Evolutionary conservation across 1,140 invertebrate species (phyloP).

Genomic region (Protaetia brevitarsis): DNA sequence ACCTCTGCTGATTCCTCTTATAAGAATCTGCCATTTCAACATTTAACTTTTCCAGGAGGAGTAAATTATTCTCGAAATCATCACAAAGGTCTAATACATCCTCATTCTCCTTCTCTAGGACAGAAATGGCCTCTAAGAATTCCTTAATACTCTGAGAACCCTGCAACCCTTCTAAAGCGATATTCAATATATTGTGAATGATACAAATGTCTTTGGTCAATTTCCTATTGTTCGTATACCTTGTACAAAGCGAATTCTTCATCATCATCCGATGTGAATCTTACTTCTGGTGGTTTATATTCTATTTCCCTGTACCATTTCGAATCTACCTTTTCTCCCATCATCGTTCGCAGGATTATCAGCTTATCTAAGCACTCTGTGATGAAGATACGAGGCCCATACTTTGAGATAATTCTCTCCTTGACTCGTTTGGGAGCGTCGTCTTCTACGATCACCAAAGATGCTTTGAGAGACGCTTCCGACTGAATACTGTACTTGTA

Average conservation of each 20-base stretch:
- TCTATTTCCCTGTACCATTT: neutral
- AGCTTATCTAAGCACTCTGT: conserved; percentile 3
- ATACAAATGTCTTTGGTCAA: neutral
- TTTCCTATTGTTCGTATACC: neutral
- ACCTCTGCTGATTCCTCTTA: neutral
- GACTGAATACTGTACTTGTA: too few species aligned
- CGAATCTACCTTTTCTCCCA: neutral
- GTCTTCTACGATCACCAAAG: too few species aligned
- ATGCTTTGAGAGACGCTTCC: too few species aligned
- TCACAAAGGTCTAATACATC: conserved; percentile 3
- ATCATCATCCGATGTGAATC: neutral
- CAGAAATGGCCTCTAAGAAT: neutral
- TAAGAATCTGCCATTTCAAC: neutral
- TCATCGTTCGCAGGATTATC: conserved; percentile 8
- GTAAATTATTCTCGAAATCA: neutral
- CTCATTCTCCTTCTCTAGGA: neutral
- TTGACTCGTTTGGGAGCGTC: neutral
- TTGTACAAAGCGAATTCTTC: neutral
- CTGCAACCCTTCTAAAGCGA: conserved; percentile 5
- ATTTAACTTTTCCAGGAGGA: neutral
- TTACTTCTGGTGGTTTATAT: neutral
- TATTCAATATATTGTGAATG: conserved; percentile 21
- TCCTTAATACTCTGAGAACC: neutral
- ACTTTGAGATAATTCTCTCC: neutral
- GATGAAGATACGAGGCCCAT: neutral